These are phyloP conservation scores for Lutjanus campechanus DNA, from an alignment of 2,797 vertebrate genomes.

Conservation along the genomic window DNA sequence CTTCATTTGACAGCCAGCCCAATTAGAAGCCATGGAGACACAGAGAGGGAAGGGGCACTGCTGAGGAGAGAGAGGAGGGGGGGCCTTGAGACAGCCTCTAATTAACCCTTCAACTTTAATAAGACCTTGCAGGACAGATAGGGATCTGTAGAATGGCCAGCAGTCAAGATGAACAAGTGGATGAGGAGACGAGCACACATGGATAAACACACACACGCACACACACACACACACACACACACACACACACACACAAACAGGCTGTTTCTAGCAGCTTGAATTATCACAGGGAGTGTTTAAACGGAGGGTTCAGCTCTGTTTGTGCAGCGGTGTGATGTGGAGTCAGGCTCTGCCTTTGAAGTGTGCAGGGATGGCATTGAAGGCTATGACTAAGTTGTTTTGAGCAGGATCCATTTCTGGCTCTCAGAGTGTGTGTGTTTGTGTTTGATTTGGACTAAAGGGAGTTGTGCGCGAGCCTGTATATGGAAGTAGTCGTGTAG, in stretches of 20 bases:
- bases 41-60: constrained; percentile 56
- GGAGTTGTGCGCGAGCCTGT: constrained; percentile 63
- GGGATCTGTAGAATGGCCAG: constrained; percentile 65
- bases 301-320: constrained; percentile 71
- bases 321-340: constrained; percentile 73
- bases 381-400: constrained; percentile 81
- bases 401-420: constrained; percentile 76
- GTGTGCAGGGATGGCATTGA: constrained; percentile 74
- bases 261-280: constrained; percentile 65
- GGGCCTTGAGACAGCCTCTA: constrained; percentile 79
- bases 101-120: constrained; percentile 86
- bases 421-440: constrained; percentile 63
- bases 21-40: constrained; percentile 80
- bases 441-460: constrained; percentile 78
- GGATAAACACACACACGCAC: constrained; percentile 32
- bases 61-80: constrained; percentile 14
- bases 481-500: constrained; percentile 65
- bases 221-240: background rate
- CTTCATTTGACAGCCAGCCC: constrained; percentile 85
- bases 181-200: constrained; percentile 47
- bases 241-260: constrained; percentile 38
- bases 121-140: constrained; percentile 81
- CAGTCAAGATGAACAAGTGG: constrained; percentile 64
- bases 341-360: constrained; percentile 78
- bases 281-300: constrained; percentile 75